Evolutionary conservation across 2,797 vertebrate species (phyloP).

Genomic region (Philypnodon macrostomus): DNA sequence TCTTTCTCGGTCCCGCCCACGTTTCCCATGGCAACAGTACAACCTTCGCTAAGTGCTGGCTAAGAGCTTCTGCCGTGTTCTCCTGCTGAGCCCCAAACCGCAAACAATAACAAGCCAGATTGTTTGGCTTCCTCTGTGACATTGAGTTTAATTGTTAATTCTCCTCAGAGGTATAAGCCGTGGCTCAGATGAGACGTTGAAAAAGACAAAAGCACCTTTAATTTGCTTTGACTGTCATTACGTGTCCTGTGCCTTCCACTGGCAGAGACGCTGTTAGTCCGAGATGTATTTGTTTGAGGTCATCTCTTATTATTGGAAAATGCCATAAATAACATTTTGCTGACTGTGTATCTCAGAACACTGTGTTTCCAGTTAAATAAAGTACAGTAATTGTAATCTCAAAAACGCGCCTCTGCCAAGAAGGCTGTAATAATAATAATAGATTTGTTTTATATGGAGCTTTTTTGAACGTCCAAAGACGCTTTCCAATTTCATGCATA

Average conservation of each 20-base stretch:
- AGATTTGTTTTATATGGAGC: no score
- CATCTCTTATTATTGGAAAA: neutral
- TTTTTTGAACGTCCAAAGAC: no score
- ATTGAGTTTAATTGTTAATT: constrained; percentile 58
- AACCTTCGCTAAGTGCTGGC: constrained; percentile 56
- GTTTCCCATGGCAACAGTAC: constrained; percentile 59
- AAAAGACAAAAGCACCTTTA: constrained; percentile 35
- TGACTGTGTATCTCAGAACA: neutral
- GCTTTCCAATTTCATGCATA: no score
- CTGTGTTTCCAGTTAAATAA: neutral
- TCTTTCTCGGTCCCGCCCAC: constrained; percentile 27
- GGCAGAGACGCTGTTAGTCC: constrained; percentile 9
- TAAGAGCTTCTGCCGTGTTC: constrained; percentile 48
- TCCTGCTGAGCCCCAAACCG: constrained; percentile 41
- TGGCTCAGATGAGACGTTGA: constrained; percentile 23
- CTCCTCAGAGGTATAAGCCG: constrained; percentile 37
- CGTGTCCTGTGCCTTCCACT: constrained; percentile 10
- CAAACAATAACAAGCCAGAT: constrained; percentile 58
- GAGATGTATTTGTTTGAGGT: constrained; percentile 11
- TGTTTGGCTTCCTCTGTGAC: constrained; percentile 45
- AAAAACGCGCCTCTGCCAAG: neutral
- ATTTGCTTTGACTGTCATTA: constrained; percentile 37
- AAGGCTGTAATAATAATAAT: no score
- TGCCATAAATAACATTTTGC: constrained; percentile 6
- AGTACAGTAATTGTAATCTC: constrained; percentile 4